These are phyloP conservation scores for Myotis davidii DNA, from an alignment of 2,113 vertebrate genomes.

Conservation along the genomic window DNA sequence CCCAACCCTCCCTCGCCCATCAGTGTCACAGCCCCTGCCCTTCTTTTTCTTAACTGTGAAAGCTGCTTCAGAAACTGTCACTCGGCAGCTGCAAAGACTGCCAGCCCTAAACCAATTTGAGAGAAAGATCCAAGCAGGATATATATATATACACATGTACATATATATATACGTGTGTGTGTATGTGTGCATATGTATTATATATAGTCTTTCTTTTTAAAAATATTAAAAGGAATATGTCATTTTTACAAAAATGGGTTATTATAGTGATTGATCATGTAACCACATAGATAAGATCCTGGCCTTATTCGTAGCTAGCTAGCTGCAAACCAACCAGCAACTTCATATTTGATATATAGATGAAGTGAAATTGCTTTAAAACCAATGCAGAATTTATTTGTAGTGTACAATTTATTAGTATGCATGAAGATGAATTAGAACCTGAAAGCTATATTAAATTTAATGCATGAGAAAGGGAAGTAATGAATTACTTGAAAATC, in stretches of 20 bases:
- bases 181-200: neutral
- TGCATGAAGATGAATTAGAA: conserved; percentile 72
- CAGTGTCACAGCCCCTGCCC: neutral
- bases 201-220: conserved; percentile 1
- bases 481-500: conserved; percentile 71
- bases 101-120: conserved; percentile 37
- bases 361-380: conserved; percentile 65
- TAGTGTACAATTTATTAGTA: conserved; percentile 75
- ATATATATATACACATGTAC: no score
- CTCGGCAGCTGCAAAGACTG: neutral
- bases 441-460: conserved; percentile 76
- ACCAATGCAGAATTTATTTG: conserved; percentile 71
- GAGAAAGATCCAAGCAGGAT: conserved; percentile 35
- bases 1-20: fast-evolving
- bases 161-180: neutral
- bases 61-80: conserved; percentile 45
- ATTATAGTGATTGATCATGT: conserved; percentile 69
- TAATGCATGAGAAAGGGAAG: conserved; percentile 70
- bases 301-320: neutral
- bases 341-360: conserved; percentile 63
- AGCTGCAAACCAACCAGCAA: conserved; percentile 11
- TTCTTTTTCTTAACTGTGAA: conserved; percentile 42
- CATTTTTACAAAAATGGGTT: conserved; percentile 48
- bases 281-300: conserved; percentile 44
- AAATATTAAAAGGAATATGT: conserved; percentile 63